These are phyloP conservation scores for Blastobasis lacticolella DNA, from an alignment of 2,888 invertebrate species.

Conservation along the genomic window DNA sequence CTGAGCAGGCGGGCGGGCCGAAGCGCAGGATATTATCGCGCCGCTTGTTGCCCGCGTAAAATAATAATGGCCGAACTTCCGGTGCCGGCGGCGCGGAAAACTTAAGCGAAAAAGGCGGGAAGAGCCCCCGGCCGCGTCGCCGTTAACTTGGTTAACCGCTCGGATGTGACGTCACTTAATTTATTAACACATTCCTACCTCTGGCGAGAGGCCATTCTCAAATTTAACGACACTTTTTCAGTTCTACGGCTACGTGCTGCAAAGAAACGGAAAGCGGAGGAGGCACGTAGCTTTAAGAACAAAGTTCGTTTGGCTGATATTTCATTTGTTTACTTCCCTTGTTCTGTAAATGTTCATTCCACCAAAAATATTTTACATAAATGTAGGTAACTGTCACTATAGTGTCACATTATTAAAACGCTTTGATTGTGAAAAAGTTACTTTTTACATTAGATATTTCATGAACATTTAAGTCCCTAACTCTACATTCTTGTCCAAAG, in stretches of 20 bases:
- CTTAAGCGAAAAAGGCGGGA: slow-evolving; percentile 68
- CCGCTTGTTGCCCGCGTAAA: slow-evolving; percentile 76
- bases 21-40: slow-evolving; percentile 71
- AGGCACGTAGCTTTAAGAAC: slow-evolving; percentile 12
- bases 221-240: slow-evolving; percentile 56
- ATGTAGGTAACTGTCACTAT: background rate
- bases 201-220: slow-evolving; percentile 41
- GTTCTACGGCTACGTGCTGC: slow-evolving; percentile 44
- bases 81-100: slow-evolving; percentile 73
- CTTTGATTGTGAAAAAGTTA: background rate
- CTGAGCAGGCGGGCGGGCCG: slow-evolving; percentile 46
- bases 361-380: slow-evolving; percentile 8
- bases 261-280: slow-evolving; percentile 28
- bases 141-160: slow-evolving; percentile 61
- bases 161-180: slow-evolving; percentile 71
- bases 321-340: too few relatives aligned
- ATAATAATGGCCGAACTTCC: slow-evolving; percentile 75
- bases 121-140: slow-evolving; percentile 60
- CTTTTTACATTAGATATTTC: background rate
- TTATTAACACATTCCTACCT: slow-evolving; percentile 69
- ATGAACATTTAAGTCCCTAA: too few relatives aligned
- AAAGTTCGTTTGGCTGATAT: too few relatives aligned
- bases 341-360: too few relatives aligned
- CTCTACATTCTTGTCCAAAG: too few relatives aligned
- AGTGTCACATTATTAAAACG: background rate